These are phyloP conservation scores for Gorsachius goisagi DNA, from an alignment of 2,113 vertebrate genomes.

Conservation along the genomic window DNA sequence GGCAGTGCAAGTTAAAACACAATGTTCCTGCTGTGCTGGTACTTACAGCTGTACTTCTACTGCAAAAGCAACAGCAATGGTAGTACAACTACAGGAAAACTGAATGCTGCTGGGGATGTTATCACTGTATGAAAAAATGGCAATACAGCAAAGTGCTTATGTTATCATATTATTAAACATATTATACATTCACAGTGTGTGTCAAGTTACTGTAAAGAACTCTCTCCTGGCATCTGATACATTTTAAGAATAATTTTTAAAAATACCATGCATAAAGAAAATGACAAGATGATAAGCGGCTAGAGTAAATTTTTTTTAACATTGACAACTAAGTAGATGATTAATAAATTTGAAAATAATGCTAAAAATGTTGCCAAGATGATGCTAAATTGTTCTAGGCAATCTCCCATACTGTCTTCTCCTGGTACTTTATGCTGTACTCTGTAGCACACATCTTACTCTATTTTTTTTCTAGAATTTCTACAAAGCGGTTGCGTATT, in stretches of 20 bases:
- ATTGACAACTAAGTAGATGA: background rate
- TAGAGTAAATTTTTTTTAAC: background rate
- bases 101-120: background rate
- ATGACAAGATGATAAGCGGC: conserved; percentile 13
- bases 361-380: background rate
- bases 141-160: background rate
- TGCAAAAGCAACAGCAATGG: background rate
- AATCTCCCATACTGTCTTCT: background rate
- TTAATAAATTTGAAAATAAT: conserved; percentile 22
- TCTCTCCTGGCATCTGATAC: background rate
- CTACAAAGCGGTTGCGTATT: background rate
- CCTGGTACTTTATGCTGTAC: background rate
- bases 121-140: background rate
- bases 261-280: background rate
- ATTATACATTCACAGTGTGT: background rate
- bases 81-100: background rate
- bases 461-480: background rate
- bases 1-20: background rate
- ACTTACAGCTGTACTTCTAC: background rate
- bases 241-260: background rate
- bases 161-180: background rate
- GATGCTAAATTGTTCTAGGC: background rate
- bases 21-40: background rate
- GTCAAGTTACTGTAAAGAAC: background rate
- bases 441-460: background rate